Evolutionary conservation across 2,797 vertebrate genomes (phyloP), one percentile per base, ranked within the genome.

Genomic region (Labroides dimidiatus): DNA sequence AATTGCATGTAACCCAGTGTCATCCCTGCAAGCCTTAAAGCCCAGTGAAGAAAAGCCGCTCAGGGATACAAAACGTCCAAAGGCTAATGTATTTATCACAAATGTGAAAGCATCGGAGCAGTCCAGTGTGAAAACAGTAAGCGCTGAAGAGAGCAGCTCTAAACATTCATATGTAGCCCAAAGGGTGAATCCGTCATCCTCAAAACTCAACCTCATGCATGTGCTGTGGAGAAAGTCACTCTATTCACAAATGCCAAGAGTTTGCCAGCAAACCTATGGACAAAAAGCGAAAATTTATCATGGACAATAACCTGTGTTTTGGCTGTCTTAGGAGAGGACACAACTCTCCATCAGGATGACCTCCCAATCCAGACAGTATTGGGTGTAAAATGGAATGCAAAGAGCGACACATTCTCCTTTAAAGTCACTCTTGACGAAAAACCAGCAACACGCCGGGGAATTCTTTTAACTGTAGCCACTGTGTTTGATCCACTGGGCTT

Each of bases 401-500:
- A 66, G 1, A 58, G 8, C 1, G 49, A 72, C 24, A 11, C 10
- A 4, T 69, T 80, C 24, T 39, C 4, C 4, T 65, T 80, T 23
- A 57, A 64, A 3, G 39, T 57, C 0, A 1, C 0, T 0, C 44
- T 65, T 8, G 14, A 72, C 37, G 64, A 72, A 30, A 67, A 61
- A 37, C 39, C 64, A 50, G 52, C 42, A 2, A 75, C 65, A 15
- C 9, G 27, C 1, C 1, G 19, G 2, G 57, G 62, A 12, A 63
- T 81, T 2, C 53, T 81, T 2, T 65, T 65, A 10, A 27, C 30
- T 0, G 57, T 72, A 1, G 64, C 64, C 0, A 63, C 47, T 7
- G 10, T 81, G 16, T 84, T 61, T 10, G 45, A 84, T 33, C 80
- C 54, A 0, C 30, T 85, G 21, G 65, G 69, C 1, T 82, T 82